Percentiles rank a stretch among this genome's conserved stretches.
phyloP scores from a whole-genome alignment of 1,140 invertebrate species.

The Stegodyphus mimosarum region DNA sequence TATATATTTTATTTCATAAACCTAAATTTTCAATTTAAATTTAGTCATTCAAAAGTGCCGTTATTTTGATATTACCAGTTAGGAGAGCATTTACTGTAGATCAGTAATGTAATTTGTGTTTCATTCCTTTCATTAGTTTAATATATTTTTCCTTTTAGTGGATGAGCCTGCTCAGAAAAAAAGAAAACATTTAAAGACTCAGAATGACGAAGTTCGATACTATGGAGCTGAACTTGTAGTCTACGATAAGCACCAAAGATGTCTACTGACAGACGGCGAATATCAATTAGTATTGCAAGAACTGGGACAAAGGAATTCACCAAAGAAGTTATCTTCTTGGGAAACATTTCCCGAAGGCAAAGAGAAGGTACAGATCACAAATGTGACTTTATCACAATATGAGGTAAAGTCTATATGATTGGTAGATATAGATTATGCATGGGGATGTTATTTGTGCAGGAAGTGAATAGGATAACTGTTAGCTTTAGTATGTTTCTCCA shows the following conservation, averaged over 20 bases:
- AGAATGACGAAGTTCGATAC: constrained; percentile 74
- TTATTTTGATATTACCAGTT: neutral
- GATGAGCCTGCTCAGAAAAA: constrained; percentile 75
- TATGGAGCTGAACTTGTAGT: constrained; percentile 88
- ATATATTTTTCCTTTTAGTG: constrained; percentile 52
- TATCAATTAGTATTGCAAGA: constrained; percentile 88
- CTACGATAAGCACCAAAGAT: constrained; percentile 89
- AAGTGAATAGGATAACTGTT: too few relatives aligned
- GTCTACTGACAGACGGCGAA: constrained; percentile 86
- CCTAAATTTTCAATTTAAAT: neutral
- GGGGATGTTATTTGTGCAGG: too few relatives aligned
- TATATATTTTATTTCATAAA: neutral
- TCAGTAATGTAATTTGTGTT: neutral
- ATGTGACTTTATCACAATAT: constrained; percentile 28
- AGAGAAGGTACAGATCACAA: constrained; percentile 57
- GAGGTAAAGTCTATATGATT: constrained; percentile 29
- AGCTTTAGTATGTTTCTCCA: too few relatives aligned
- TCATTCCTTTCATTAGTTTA: neutral
- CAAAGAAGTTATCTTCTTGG: constrained; percentile 75
- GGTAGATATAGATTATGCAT: too few relatives aligned
- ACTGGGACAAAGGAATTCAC: constrained; percentile 56
- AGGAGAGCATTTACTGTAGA: neutral
- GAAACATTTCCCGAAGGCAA: constrained; percentile 78
- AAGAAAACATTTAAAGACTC: constrained; percentile 71
- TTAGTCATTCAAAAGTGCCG: neutral